Base-by-base conservation (phyloP, 2,888 invertebrate genomes). In the Liposcelis brunnea region DNA sequence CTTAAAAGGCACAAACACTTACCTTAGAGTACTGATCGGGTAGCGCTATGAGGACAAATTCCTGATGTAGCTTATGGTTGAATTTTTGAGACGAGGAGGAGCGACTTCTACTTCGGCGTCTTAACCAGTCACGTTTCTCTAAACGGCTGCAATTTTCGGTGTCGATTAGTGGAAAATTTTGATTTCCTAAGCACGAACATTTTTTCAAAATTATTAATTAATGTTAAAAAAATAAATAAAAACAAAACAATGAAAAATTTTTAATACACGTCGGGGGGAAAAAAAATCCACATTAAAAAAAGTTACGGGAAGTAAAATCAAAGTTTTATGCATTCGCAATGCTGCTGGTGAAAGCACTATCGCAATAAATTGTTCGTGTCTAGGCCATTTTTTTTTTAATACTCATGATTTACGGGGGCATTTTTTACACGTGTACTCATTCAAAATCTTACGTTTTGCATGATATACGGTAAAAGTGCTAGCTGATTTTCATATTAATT, bases 121-220 rank as follows among this genome's bases (percentile, higher is more conserved):
- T 56, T 58, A 58, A 55, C 58, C 59, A 82, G 82, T 89, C 89
- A 89, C 87, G 89, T 89, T 80, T 87, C 86, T 78, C 89, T 85
- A 76, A 89, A 84, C 65, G 89, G 87, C 73, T 87, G 83, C 70
- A 89, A 78, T 77, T 90, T 91, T 77, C 90, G 85, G 78, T 90
- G 89, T 75, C 87, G 87, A 77, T 87, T 89, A 76, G 89, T 85
- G 75, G 84, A 83, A 80, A 85, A 86, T 85, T 86, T 87, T 77
- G 82, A 81, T 75, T 80, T 83, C 80, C 85, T 84, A 68, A 58
- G 68, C 68, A 52, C 58, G 53, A 55, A 44, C 50, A 50, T 46
- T 58, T 59, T 56, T 59, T 55, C 58, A 47, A 15, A 45, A 2
- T 47, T 12, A 47, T 11, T 43, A 12, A 5, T 10, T 8, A 44